Conservation (phyloP, 1,140 invertebrate species). For the Drosophila quadrilineata region DNA sequence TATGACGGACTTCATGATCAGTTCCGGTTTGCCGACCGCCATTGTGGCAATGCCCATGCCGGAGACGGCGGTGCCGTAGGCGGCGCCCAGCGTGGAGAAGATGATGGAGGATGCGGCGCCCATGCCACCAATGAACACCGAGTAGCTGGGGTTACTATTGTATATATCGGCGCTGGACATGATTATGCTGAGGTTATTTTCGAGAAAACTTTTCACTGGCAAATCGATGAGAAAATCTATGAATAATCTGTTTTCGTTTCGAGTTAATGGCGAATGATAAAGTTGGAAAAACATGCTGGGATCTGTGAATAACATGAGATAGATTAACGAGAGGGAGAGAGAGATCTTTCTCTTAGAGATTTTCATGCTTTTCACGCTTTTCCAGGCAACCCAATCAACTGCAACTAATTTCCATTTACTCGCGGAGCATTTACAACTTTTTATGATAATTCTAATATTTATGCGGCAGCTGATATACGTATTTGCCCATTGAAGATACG, state of each 20-base stretch:
- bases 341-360: too few relatives aligned
- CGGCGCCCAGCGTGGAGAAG: slow-evolving; percentile 83
- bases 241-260: too few relatives aligned
- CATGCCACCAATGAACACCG: slow-evolving; percentile 95
- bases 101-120: slow-evolving; percentile 97
- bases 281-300: neutral
- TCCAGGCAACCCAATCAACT: slow-evolving; percentile 6
- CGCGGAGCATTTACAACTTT: slow-evolving; percentile 14
- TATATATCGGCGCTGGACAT: slow-evolving; percentile 22
- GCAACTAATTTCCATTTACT: slow-evolving; percentile 22
- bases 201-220: too few relatives aligned
- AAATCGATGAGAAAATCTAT: too few relatives aligned
- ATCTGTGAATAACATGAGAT: neutral
- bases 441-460: slow-evolving; percentile 40
- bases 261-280: too few relatives aligned
- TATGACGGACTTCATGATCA: slow-evolving; percentile 66
- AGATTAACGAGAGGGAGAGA: neutral
- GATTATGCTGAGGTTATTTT: too few relatives aligned
- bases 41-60: slow-evolving; percentile 50
- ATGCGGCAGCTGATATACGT: slow-evolving; percentile 28
- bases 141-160: slow-evolving; percentile 82
- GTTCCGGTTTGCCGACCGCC: slow-evolving; percentile 42
- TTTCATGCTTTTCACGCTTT: neutral
- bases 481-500: slow-evolving; percentile 10
- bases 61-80: slow-evolving; percentile 56